These are phyloP conservation scores for Penaeus japonicus DNA, from an alignment of 1,140 invertebrate species.

Conservation along the genomic window DNA sequence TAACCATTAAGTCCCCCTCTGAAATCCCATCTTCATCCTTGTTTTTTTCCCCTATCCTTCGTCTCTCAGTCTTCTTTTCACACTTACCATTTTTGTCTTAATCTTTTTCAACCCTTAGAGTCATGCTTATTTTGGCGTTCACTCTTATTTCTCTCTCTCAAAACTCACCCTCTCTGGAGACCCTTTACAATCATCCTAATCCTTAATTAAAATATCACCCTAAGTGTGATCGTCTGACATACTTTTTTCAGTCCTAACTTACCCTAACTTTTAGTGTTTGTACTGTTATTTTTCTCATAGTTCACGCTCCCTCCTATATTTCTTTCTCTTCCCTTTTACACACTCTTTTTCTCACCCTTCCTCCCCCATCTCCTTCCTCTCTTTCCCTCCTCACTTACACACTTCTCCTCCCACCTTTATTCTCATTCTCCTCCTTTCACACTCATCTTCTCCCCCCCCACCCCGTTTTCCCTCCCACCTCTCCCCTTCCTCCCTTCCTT, in stretches of 20 bases:
- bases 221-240: background rate
- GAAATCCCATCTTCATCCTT: no score
- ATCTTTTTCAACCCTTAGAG: background rate
- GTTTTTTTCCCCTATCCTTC: no score
- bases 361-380: background rate
- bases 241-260: background rate
- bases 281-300: background rate
- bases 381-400: background rate
- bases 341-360: background rate
- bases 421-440: background rate
- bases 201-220: no score
- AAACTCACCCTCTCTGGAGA: no score
- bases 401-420: background rate
- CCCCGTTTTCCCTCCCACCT: background rate
- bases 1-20: no score
- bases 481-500: background rate
- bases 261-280: background rate
- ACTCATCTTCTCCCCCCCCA: background rate
- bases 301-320: background rate
- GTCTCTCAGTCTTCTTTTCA: background rate
- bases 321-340: background rate
- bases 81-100: background rate
- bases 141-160: no score
- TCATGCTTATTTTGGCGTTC: no score
- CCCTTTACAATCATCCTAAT: no score